Percentiles rank a stretch among this genome's conserved stretches.
phyloP scores from a whole-genome alignment of 35 echinoderm and acorn worm genomes.

The Lytechinus variegatus region DNA sequence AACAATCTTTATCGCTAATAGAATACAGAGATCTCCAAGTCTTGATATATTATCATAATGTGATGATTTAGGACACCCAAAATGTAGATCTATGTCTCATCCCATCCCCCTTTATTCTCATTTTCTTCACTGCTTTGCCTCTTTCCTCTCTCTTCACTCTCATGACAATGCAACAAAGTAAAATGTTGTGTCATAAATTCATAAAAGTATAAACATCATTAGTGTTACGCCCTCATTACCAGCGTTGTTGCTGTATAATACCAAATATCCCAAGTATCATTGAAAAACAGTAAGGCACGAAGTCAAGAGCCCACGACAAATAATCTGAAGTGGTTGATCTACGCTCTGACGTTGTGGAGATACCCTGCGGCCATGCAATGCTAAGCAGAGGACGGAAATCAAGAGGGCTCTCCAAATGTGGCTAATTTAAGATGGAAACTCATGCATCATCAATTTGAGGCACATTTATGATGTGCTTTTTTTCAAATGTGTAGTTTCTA shows the following conservation, averaged over 20 bases:
- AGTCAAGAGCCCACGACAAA: conserved; percentile 44
- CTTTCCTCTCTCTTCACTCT: neutral
- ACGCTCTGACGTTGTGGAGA: neutral
- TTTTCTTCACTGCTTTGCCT: neutral
- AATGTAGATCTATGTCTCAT: too few relatives aligned
- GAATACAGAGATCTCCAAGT: too few relatives aligned
- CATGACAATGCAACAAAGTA: neutral
- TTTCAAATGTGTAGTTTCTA: neutral
- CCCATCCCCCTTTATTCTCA: neutral
- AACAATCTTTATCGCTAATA: too few relatives aligned
- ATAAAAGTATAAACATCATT: neutral
- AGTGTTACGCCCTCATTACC: neutral
- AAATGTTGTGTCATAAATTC: neutral
- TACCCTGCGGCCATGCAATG: conserved; percentile 24
- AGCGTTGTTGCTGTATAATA: neutral
- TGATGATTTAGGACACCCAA: too few relatives aligned
- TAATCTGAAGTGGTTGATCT: conserved; percentile 24
- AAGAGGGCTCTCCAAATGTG: conserved; percentile 18
- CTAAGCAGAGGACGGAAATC: neutral
- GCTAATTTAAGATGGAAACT: conserved; percentile 42
- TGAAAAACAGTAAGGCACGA: conserved; percentile 1
- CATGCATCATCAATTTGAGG: neutral
- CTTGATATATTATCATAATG: too few relatives aligned
- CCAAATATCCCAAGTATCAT: conserved; percentile 22
- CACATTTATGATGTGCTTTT: neutral